Base-by-base conservation (phyloP, 2,797 vertebrate species). In the Poeciliopsis paucimaculata region DNA sequence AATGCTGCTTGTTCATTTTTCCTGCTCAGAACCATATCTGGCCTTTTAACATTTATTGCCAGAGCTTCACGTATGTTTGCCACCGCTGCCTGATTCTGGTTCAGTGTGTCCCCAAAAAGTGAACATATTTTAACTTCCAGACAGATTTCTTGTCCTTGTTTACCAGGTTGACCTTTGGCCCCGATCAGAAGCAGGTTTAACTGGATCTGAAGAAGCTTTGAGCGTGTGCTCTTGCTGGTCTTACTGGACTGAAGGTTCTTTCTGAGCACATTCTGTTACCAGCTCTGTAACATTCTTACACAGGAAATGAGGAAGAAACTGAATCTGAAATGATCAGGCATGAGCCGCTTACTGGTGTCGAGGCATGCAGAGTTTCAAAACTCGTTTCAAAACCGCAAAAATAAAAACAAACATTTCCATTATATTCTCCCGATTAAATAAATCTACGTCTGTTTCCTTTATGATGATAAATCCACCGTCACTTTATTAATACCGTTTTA, bases 221-320 rank as follows among this genome's bases (percentile, higher is more conserved):
- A 23, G 39, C 75, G 45, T 60, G 70, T 60, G 70, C 28, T 64
- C 31, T 34, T 73, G 53, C 46, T 70, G 49, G 75, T 76, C 41
- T 46, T n/a, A 12, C 47, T 72, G 16, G 8, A 73, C 23, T 75
- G 72, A 60, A 41, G 31, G 77, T 70, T 71, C 60, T 77, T 70
- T 18, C 39, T 43, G 39, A 43, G 66, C 66, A 70, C 66, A n/a
- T n/a, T 70, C 39, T 70, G 39, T 43, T 70, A 70, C 15, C 9
- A 16, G 78, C 45, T 66, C 20, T 43, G 72, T 31, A 49, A 34
- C 28, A 51, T 72, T 47, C 7, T 47, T 23, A 47, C 28, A 49
- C 45, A 49, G n/a, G 15, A 72, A 47, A 20, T 72, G 20, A 73
- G 28, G 28, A 31, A 3, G 36, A 15, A 57, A n/a, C 36, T 6